Conservation (phyloP, 2,797 vertebrate species). For the Botia kubotai region DNA sequence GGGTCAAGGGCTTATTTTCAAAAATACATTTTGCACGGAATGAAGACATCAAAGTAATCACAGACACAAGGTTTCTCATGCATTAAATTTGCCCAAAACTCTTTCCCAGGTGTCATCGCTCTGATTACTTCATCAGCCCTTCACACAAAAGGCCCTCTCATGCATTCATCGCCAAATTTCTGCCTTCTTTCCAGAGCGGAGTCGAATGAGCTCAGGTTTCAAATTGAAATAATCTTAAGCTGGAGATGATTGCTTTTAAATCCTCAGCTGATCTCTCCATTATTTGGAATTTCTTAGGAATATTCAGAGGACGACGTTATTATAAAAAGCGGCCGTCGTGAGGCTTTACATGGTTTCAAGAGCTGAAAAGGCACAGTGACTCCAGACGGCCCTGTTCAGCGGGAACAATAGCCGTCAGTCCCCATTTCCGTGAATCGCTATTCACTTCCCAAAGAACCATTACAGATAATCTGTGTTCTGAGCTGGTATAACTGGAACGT, state of each 20-base stretch:
- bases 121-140: conserved; percentile 43
- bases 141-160: conserved; percentile 29
- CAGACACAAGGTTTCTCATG: conserved; percentile 21
- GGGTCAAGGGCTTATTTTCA: not conserved
- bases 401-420: conserved; percentile 48
- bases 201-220: conserved; percentile 30
- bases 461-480: conserved; percentile 35
- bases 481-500: conserved; percentile 34
- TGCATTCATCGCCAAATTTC: conserved; percentile 40
- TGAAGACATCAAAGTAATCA: conserved; percentile 23
- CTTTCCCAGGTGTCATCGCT: conserved; percentile 14
- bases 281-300: conserved; percentile 57
- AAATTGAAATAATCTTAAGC: conserved; percentile 59
- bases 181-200: conserved; percentile 5
- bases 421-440: conserved; percentile 21
- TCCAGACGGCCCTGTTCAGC: conserved; percentile 15
- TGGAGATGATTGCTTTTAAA: conserved; percentile 61
- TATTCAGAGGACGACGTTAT: conserved; percentile 55
- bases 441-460: conserved; percentile 36
- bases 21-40: conserved; percentile 8
- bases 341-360: conserved; percentile 39
- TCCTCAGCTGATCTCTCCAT: conserved; percentile 59
- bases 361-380: conserved; percentile 33
- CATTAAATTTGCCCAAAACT: conserved; percentile 26
- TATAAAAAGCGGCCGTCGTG: conserved; percentile 40